Percentiles rank a stretch among this genome's conserved stretches.
Conservation (phyloP, 2,888 invertebrate genomes). For the Unio pictorum region DNA sequence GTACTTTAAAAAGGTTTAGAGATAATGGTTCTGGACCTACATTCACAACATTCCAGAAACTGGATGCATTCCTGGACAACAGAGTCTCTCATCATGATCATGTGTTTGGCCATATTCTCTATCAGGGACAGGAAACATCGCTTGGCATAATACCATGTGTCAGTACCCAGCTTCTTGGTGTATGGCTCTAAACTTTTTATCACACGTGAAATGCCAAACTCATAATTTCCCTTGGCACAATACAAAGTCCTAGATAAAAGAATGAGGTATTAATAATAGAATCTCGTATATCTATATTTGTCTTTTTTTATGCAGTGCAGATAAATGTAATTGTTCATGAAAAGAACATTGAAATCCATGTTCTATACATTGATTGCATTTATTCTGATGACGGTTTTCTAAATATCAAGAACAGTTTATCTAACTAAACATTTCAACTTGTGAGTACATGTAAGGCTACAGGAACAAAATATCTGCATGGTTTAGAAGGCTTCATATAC, state of each 20-base stretch:
- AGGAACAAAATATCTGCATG: too few species aligned
- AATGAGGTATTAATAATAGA: not conserved
- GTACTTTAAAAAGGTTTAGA: too few species aligned
- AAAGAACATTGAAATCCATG: too few species aligned
- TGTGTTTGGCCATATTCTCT: slow-evolving; percentile 91
- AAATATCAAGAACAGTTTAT: too few species aligned
- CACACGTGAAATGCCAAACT: slow-evolving; percentile 97
- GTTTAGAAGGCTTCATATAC: too few species aligned
- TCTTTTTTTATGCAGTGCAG: not conserved
- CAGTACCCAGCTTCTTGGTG: slow-evolving; percentile 94
- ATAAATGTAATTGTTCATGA: too few species aligned
- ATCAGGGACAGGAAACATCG: slow-evolving; percentile 94
- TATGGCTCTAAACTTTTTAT: slow-evolving; percentile 97
- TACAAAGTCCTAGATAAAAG: slow-evolving; percentile 83
- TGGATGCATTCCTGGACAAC: slow-evolving; percentile 89
- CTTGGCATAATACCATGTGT: slow-evolving; percentile 99
- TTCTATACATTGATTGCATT: too few species aligned
- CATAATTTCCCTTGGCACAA: slow-evolving; percentile 98
- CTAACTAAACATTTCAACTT: too few species aligned
- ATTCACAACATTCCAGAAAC: slow-evolving; percentile 91
- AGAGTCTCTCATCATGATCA: slow-evolving; percentile 88
- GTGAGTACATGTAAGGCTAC: too few species aligned
- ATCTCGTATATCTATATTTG: not conserved
- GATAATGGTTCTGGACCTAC: slow-evolving; percentile 62
- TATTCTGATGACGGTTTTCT: too few species aligned